phyloP scores from a whole-genome alignment of 2,113 vertebrate species.

The Lampris megalopsis region DNA sequence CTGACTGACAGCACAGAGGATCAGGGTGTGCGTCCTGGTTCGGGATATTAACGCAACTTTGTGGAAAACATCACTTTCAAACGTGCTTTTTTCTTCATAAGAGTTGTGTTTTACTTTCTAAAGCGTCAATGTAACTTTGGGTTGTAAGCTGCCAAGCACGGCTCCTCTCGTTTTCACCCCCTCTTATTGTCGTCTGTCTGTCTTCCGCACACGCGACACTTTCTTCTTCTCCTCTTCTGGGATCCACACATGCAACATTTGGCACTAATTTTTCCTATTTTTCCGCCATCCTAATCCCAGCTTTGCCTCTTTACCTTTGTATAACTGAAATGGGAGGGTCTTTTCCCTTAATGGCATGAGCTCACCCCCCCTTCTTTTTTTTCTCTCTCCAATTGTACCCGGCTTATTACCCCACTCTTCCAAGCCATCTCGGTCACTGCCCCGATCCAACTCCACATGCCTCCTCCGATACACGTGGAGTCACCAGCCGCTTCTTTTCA shows the following conservation, averaged over 20 bases:
- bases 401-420: no score
- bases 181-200: not conserved
- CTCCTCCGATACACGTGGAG: no score
- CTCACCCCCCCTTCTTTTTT: not conserved
- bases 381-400: no score
- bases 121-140: no score
- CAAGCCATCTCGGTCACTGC: no score
- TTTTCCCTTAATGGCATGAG: not conserved
- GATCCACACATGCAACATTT: not conserved
- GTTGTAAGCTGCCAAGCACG: no score
- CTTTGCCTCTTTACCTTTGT: slow-evolving; percentile 2
- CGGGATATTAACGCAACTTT: no score
- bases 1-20: not conserved
- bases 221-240: not conserved
- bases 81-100: no score
- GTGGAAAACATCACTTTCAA: no score
- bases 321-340: not conserved
- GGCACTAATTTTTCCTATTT: slow-evolving; percentile 1
- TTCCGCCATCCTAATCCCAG: not conserved
- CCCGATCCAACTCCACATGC: no score
- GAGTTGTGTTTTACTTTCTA: no score
- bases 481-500: no score
- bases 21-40: not conserved
- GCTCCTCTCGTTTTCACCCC: not conserved
- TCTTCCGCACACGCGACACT: not conserved